Percentiles rank a stretch among this genome's conserved stretches.
phyloP scores from a whole-genome alignment of 2,797 vertebrate genomes.

The Enteromius fasciolatus region DNA sequence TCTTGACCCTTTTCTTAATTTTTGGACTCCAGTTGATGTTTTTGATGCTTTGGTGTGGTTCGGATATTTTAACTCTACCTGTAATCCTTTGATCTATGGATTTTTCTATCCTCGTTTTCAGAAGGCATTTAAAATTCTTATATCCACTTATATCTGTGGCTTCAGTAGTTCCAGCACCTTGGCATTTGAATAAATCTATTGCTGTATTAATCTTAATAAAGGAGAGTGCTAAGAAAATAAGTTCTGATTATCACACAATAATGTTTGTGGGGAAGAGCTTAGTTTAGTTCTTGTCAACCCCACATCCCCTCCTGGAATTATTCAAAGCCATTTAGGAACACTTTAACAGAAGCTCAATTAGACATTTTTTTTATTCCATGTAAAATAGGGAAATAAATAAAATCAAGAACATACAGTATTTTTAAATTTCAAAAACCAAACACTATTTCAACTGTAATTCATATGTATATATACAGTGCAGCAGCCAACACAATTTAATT shows the following conservation, averaged over 20 bases:
- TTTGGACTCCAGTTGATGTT: slow-evolving; percentile 43
- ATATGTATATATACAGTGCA: neutral
- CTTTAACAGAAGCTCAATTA: neutral
- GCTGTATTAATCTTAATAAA: neutral
- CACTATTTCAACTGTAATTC: neutral
- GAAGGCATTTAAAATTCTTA: slow-evolving; percentile 48
- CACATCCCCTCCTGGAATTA: too few species aligned
- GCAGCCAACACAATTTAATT: neutral
- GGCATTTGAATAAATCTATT: slow-evolving; percentile 9
- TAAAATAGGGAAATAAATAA: neutral
- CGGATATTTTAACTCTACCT: slow-evolving; percentile 53
- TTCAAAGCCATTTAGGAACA: neutral
- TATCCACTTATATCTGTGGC: slow-evolving; percentile 39
- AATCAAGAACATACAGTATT: neutral
- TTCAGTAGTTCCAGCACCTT: neutral
- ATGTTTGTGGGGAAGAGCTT: neutral
- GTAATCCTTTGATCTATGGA: slow-evolving; percentile 51
- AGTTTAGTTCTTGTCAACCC: too few species aligned
- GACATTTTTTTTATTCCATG: neutral
- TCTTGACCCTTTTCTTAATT: slow-evolving; percentile 47
- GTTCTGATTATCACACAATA: neutral
- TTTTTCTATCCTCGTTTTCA: slow-evolving; percentile 53
- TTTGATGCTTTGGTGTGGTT: slow-evolving; percentile 53
- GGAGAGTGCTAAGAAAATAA: neutral
- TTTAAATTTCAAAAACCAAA: neutral